Base-by-base conservation (phyloP, 1,140 invertebrate genomes). In the Achatina immaculata region DNA sequence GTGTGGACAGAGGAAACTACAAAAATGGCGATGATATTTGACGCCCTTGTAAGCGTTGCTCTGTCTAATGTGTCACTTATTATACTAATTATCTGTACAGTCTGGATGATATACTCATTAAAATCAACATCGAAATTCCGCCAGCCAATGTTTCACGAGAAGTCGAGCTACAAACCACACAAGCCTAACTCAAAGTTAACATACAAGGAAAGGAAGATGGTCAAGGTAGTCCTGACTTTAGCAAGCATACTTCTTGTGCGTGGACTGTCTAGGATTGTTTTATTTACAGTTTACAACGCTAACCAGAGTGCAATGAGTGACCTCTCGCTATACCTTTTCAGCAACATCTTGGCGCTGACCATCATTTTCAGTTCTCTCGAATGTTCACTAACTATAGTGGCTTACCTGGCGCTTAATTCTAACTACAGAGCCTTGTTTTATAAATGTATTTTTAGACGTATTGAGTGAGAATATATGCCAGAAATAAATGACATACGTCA, bases 71-170 rank as follows among this genome's bases (percentile, higher is more conserved):
- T 73, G 4, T 73, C 71, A 16, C 36, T 43, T 34, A 31, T 24
- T 31, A 34, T 73, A 2, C 14, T 73, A 21, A 48, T 73, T 16
- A 31, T 51, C 19, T 73, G 40, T 31, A 73, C 71, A 2, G 14
- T 73, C n/a, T 73, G 71, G 71, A 73, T 73, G 71, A 73, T 73
- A 2, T 19, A 31, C 43, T n/a, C 6, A 9, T 16, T 62, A 31
- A 28, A 62, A 62, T n/a, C 28, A 7, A 31, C 58, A 3, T 62
- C 58, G 9, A 31, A 62, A 16, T 6, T 62, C 2, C 2, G 58
- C 28, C 4, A 2, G 31, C 4, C 19, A 62, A n/a, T n/a, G n/a
- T n/a, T n/a, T n/a, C n/a, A n/a, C n/a, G 58, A 9, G 19, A 9
- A n/a, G 1, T 62, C 16, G 4, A n/a, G 9, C 16, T 31, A 31